Evolutionary conservation across 2,888 invertebrate species (phyloP).

Genomic region (Rhingia campestris): DNA sequence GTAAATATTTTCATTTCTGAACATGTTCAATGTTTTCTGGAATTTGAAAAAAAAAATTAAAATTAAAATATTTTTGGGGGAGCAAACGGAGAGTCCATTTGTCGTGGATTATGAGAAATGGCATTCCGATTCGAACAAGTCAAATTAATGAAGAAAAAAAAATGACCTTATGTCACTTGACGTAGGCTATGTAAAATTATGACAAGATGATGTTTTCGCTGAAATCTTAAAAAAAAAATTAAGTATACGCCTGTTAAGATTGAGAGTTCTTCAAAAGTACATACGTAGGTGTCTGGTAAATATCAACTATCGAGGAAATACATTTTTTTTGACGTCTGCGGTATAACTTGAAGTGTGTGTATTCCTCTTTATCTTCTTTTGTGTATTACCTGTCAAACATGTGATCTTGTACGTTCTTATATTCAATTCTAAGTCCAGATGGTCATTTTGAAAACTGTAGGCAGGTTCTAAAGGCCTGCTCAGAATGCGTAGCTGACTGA

Average conservation of each 20-base stretch:
- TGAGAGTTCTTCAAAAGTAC: neutral
- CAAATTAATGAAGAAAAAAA: neutral
- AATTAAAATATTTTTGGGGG: conserved; percentile 3
- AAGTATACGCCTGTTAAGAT: conserved; percentile 30
- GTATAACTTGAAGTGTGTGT: too few species aligned
- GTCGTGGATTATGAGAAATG: conserved; percentile 20
- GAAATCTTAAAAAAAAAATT: neutral
- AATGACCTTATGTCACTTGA: neutral
- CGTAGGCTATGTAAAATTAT: neutral
- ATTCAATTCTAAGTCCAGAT: too few species aligned
- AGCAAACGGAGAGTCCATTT: neutral
- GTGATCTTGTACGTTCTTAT: too few species aligned
- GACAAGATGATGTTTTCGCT: neutral
- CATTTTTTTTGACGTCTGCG: too few species aligned
- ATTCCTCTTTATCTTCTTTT: too few species aligned
- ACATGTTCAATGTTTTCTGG: conserved; percentile 31
- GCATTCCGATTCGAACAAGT: neutral
- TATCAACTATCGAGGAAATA: too few species aligned
- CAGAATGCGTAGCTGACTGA: too few species aligned
- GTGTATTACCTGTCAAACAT: too few species aligned
- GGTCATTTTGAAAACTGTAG: too few species aligned
- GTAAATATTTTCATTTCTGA: conserved; percentile 61
- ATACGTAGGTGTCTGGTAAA: too few species aligned
- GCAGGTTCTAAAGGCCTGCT: too few species aligned
- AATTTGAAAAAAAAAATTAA: neutral